Conservation (phyloP, 2,888 invertebrate species). For the Hydroisotoma schaefferi region DNA sequence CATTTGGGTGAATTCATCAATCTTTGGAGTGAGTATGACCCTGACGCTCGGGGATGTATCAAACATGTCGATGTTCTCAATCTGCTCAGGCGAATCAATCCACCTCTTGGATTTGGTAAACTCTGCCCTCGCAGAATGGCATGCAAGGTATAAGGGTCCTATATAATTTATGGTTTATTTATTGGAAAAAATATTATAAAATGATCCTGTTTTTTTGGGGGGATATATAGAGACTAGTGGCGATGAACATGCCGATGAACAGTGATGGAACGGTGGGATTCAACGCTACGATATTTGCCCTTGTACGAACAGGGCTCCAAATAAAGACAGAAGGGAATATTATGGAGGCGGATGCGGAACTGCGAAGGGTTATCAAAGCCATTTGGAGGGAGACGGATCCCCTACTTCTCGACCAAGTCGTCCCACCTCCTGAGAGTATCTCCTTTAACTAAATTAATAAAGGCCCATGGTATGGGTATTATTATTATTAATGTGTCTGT, state of each 20-base stretch:
- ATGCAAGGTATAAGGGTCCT: conserved; percentile 56
- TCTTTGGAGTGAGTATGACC: conserved; percentile 63
- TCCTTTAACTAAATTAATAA: neutral
- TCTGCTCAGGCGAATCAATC: conserved; percentile 60
- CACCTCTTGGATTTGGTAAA: conserved; percentile 62
- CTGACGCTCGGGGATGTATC: conserved; percentile 62
- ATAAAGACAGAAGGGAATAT: conserved; percentile 60
- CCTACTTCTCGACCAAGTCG: conserved; percentile 35
- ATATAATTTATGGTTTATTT: too few relatives aligned
- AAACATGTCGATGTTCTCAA: conserved; percentile 64
- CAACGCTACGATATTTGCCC: conserved; percentile 62
- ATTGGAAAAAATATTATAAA: too few relatives aligned
- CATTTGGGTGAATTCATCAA: conserved; percentile 63
- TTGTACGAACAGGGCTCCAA: conserved; percentile 60
- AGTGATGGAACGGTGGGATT: conserved; percentile 64
- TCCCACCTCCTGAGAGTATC: conserved; percentile 44
- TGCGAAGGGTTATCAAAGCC: conserved; percentile 59
- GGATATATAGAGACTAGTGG: conserved; percentile 57
- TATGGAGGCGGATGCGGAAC: conserved; percentile 61
- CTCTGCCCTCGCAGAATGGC: conserved; percentile 62
- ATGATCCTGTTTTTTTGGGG: too few relatives aligned
- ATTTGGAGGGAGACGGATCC: conserved; percentile 56
- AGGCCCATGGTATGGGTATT: neutral
- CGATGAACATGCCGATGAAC: conserved; percentile 65
- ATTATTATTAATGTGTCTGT: neutral